Evolutionary conservation across 2,113 vertebrate genomes (phyloP).

Genomic region (Columba janthina): DNA sequence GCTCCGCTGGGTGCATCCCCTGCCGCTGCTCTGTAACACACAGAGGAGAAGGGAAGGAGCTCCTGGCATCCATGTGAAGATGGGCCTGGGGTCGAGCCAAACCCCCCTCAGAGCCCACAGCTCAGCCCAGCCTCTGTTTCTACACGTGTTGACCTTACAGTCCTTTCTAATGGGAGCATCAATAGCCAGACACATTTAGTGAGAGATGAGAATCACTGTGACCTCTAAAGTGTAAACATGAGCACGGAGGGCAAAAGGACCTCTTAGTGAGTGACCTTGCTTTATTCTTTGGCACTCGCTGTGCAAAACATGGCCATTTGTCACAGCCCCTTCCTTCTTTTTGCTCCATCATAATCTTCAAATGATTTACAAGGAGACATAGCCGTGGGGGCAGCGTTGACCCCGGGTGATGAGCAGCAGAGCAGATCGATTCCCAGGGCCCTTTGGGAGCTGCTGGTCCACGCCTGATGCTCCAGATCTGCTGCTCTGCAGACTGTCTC

Average conservation of each 20-base stretch:
- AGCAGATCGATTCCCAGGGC: not conserved
- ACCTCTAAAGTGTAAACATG: not conserved
- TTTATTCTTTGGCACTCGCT: not conserved
- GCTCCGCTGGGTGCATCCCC: rapidly evolving
- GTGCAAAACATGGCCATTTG: not conserved
- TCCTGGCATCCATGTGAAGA: not conserved
- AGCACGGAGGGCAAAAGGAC: not conserved
- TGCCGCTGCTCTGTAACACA: not conserved
- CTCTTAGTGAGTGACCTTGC: not conserved
- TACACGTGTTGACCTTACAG: not conserved
- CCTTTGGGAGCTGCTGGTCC: not conserved
- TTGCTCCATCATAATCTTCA: not conserved
- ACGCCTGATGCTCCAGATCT: rapidly evolving
- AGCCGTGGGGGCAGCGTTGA: not conserved
- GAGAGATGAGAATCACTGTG: not conserved
- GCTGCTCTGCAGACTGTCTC: not conserved
- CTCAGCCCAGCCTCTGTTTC: not conserved
- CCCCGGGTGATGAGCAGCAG: not conserved
- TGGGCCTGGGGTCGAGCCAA: not conserved
- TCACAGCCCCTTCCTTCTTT: not conserved
- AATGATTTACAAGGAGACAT: not conserved
- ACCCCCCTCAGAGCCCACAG: not conserved
- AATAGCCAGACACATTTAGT: not conserved
- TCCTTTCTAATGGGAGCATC: not conserved
- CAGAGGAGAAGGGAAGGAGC: not conserved